These are phyloP conservation scores for Psammodynastes pulverulentus DNA, from an alignment of 2,113 vertebrate genomes.

Conservation along the genomic window DNA sequence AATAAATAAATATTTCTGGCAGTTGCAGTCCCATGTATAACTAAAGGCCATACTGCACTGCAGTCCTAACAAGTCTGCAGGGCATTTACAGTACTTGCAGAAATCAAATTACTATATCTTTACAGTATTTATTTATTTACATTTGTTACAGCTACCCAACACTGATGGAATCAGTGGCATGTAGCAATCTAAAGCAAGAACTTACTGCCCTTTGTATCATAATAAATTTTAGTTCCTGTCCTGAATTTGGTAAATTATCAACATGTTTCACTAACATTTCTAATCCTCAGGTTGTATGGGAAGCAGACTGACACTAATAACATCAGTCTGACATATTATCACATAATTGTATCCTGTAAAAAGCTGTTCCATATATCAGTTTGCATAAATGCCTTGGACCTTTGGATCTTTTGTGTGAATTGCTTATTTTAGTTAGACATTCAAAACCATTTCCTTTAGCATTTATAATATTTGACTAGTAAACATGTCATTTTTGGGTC, in stretches of 20 bases:
- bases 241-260: not conserved
- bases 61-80: not conserved
- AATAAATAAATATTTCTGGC: not conserved
- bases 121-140: not conserved
- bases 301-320: slow-evolving; percentile 27
- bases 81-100: not conserved
- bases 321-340: slow-evolving; percentile 28
- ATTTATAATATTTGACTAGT: slow-evolving; percentile 36
- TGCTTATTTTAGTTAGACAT: slow-evolving; percentile 44
- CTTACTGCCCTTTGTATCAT: not conserved
- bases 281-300: not conserved
- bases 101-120: not conserved
- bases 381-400: slow-evolving; percentile 48
- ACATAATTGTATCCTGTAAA: slow-evolving; percentile 36
- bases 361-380: slow-evolving; percentile 34
- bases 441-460: slow-evolving; percentile 30
- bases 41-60: not conserved
- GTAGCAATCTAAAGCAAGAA: not conserved
- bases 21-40: not conserved
- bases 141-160: not conserved
- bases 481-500: slow-evolving; percentile 16
- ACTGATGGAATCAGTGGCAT: not conserved
- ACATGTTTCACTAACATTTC: slow-evolving; percentile 5
- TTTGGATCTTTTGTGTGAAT: slow-evolving; percentile 45
- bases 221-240: slow-evolving; percentile 10